Base-by-base conservation (phyloP, 2,797 vertebrate species). In the Eremophila alpestris region DNA sequence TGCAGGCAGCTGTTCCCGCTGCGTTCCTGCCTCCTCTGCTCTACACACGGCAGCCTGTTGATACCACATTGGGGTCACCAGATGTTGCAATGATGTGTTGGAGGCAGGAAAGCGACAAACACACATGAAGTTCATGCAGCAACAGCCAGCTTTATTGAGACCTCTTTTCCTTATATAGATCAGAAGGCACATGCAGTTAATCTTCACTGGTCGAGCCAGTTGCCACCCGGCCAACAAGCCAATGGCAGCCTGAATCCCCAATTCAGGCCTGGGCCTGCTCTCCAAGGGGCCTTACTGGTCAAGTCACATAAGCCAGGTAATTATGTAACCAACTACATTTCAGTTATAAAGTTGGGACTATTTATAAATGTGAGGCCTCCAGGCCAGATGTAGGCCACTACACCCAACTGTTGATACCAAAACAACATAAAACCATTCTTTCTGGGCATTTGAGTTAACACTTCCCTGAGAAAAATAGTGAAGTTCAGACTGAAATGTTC, bases 321-420 rank as follows among this genome's bases (percentile, higher is more conserved):
- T 40, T 40, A 40, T 60, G 58, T 60, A 60, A 40, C 20, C 26
- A 60, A 29, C 26, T 16, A 30, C 59, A 30, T 41, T 40, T 41
- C 38, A 21, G 19, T 40, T 60, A 41, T 21, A 41, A 40, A 60
- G 26, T 60, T 60, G 18, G 59, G 38, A 41, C 21, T 60, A 19
- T 41, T 41, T 30, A 11, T 30, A 41, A 41, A 38, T 60, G 26
- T 40, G 38, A 60, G 38, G 19, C 38, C 27, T 41, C 59, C 59
- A 21, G 38, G 59, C 13, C 19, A 41, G 27, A 27, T 30, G 27
- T 41, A 41, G 38, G 59, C 19, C 19, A 20, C 59, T 38, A 41
- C 38, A 62, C 58, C 58, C 58, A 59, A 29, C 58, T 59, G 24
- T 38, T 24, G 49, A 34, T 63, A 45, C 4, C 0, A 0, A 51